Evolutionary conservation across 2,113 vertebrate genomes (phyloP).

Genomic region (Oenanthe melanoleuca): DNA sequence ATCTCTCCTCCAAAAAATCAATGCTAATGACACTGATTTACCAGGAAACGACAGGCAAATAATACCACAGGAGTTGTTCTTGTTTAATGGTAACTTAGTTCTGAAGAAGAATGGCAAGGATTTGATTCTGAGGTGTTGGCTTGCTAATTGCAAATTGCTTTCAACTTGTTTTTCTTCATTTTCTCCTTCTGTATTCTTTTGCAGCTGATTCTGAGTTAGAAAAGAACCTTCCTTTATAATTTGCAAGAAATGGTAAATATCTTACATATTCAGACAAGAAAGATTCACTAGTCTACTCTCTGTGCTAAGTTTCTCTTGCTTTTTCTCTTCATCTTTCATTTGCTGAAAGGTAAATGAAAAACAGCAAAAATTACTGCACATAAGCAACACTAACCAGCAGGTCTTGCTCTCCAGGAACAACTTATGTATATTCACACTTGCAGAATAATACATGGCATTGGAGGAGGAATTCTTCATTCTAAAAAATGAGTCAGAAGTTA

Average conservation of each 20-base stretch:
- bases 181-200: neutral
- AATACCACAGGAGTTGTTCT: conserved; percentile 56
- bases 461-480: neutral
- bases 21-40: conserved; percentile 79
- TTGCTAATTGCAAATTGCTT: conserved; percentile 14
- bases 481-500: neutral
- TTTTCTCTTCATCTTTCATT: neutral
- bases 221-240: neutral
- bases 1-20: conserved; percentile 76
- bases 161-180: neutral
- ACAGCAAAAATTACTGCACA: neutral
- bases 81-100: conserved; percentile 63
- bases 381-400: neutral
- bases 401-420: neutral
- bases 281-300: neutral
- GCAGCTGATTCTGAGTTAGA: neutral
- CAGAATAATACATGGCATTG: neutral
- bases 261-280: neutral
- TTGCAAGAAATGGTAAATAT: neutral
- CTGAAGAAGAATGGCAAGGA: conserved; percentile 11
- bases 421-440: neutral
- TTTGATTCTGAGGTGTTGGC: conserved; percentile 35
- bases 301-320: neutral
- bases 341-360: neutral
- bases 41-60: conserved; percentile 73